Base-by-base conservation (phyloP, 1,140 invertebrate species). In the Zophobas morio region DNA sequence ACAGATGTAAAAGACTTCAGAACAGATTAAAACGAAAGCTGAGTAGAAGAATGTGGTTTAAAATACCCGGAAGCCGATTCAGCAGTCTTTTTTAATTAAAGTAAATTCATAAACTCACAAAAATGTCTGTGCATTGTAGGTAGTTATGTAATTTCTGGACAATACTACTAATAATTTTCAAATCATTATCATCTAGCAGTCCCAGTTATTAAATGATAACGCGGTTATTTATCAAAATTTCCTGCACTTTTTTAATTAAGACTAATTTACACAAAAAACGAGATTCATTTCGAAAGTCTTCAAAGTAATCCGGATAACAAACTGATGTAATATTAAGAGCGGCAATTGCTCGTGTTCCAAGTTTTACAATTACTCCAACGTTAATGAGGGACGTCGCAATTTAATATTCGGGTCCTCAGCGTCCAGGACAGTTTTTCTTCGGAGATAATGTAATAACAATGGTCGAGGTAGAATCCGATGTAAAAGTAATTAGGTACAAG, bases 341-440 rank as follows among this genome's bases (percentile, higher is more conserved):
- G 51, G 42, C 51, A 72, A 72, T 72, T 72, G 70, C 42, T 51
- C 47, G 47, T 73, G 54, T 56, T 73, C 71, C 37, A 73, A 56
- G 20, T 73, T 73, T 73, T 54, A 73, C 71, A 73, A 73, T 73
- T 73, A 56, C 71, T 56, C 49, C 35, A 51, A 73, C 49, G 71
- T 73, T 73, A 73, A 73, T 73, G 71, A 73, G 71, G 56, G 37
- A 54, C 36, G 71, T 73, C 71, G 49, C 71, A 73, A 73, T 73
- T 73, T 73, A 73, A 73, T 73, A 73, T 73, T 72, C 54, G 33
- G 49, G 49, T 20, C 49, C 4, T 51, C n/a, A 20, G 3, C 42
- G 49, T 51, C 49, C 34, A 33, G 5, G n/a, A 35, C 70, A 33
- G 33, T 72, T 72, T 51, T 54, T 73, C 51, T 73, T 35, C 49